Conservation (phyloP, 2,113 vertebrate genomes). For the Hassar affinis region DNA sequence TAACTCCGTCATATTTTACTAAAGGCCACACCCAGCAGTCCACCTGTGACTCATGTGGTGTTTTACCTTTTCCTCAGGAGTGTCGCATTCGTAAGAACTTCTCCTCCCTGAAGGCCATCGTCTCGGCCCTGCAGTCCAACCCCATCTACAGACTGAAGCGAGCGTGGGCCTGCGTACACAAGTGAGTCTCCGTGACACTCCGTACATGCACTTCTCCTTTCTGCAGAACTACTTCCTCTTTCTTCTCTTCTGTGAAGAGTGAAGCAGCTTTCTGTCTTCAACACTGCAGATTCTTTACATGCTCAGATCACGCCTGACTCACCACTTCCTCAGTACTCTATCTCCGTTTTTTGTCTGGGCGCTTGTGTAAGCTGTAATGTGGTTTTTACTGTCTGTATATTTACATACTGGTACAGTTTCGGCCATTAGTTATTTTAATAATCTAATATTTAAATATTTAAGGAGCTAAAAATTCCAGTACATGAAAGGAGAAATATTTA, state of each 20-base stretch:
- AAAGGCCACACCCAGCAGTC: background rate
- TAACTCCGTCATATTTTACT: background rate
- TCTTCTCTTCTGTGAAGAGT: background rate
- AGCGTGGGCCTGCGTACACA: constrained; percentile 84
- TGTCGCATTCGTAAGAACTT: constrained; percentile 95
- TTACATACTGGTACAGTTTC: background rate
- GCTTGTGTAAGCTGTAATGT: background rate
- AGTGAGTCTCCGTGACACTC: constrained; percentile 73
- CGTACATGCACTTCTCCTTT: background rate
- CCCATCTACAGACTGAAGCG: constrained; percentile 91
- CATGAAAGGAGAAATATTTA: too few species aligned
- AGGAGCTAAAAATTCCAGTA: background rate
- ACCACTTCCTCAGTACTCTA: background rate
- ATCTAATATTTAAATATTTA: background rate
- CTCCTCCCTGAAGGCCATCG: constrained; percentile 89
- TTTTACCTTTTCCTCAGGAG: constrained; percentile 76
- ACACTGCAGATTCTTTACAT: background rate
- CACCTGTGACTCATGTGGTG: background rate
- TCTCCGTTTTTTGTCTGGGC: background rate
- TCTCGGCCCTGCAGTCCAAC: constrained; percentile 91
- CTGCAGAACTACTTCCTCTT: background rate
- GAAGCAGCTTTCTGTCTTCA: background rate
- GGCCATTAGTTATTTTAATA: background rate
- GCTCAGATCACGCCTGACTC: background rate
- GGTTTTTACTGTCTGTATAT: background rate